phyloP scores from a whole-genome alignment of 2,113 vertebrate species.

The Myotis brandtii region DNA sequence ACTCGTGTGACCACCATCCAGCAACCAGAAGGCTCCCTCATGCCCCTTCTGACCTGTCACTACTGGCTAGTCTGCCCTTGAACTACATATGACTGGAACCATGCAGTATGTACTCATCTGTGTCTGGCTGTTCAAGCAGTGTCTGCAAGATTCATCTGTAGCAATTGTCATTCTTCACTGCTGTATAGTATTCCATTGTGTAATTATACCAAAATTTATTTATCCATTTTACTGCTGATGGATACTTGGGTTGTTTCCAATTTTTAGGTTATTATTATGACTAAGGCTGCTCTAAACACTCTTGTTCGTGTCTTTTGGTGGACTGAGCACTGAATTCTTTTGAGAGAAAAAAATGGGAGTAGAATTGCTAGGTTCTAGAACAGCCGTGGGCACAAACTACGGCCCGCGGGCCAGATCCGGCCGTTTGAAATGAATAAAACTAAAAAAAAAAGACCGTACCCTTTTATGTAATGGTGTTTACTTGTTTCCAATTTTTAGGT shows the following conservation, averaged over 20 bases:
- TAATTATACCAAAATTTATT: accelerated
- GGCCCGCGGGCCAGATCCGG: too few relatives aligned
- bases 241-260: neutral
- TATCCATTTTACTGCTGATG: neutral
- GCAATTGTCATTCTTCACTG: neutral
- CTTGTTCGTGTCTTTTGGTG: neutral
- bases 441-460: too few relatives aligned
- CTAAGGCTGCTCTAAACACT: neutral
- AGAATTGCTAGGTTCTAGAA: neutral
- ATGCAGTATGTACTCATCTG: accelerated
- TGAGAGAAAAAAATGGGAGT: neutral
- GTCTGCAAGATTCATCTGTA: neutral
- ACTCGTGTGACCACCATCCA: neutral
- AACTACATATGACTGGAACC: neutral
- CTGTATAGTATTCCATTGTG: neutral
- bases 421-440: too few relatives aligned
- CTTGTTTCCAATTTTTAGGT: neutral
- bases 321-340: neutral
- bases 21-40: neutral
- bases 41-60: neutral
- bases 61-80: neutral
- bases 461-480: too few relatives aligned
- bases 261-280: neutral
- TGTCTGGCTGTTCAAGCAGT: neutral
- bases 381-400: too few relatives aligned